phyloP scores from a whole-genome alignment of 1,140 invertebrate genomes.

The Scylla paramamosain region DNA sequence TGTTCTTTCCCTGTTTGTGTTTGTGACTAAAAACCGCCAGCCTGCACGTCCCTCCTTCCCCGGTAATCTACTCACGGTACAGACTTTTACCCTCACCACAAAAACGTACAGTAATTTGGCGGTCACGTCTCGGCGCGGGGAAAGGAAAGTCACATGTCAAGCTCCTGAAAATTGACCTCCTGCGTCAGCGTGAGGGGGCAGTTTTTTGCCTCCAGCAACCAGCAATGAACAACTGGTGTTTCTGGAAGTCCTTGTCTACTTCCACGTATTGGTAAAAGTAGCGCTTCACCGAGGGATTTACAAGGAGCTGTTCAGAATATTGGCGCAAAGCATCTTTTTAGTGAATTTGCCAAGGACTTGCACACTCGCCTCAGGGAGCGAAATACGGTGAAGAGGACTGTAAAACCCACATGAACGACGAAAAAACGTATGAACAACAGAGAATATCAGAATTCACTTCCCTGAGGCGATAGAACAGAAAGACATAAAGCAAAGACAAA shows the following conservation, averaged over 20 bases:
- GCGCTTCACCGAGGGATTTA: no score
- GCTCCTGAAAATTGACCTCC: background rate
- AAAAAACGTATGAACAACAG: no score
- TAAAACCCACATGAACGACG: no score
- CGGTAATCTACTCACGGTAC: background rate
- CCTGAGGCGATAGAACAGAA: no score
- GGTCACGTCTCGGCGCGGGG: background rate
- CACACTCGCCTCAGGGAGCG: no score
- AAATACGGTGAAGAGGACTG: no score
- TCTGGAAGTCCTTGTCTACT: background rate
- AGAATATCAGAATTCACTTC: no score
- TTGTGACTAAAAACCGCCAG: background rate
- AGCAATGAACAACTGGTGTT: background rate
- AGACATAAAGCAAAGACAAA: no score
- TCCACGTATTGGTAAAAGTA: no score
- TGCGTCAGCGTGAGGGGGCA: background rate
- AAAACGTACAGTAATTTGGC: background rate
- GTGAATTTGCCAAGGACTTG: background rate
- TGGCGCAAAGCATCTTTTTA: background rate
- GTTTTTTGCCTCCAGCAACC: background rate
- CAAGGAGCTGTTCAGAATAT: background rate
- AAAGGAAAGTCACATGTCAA: background rate
- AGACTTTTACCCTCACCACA: background rate
- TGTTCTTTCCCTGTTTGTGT: background rate
- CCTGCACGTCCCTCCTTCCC: background rate